These are phyloP conservation scores for Drosophila biarmipes DNA, from an alignment of 1,140 invertebrate genomes.

Conservation along the genomic window DNA sequence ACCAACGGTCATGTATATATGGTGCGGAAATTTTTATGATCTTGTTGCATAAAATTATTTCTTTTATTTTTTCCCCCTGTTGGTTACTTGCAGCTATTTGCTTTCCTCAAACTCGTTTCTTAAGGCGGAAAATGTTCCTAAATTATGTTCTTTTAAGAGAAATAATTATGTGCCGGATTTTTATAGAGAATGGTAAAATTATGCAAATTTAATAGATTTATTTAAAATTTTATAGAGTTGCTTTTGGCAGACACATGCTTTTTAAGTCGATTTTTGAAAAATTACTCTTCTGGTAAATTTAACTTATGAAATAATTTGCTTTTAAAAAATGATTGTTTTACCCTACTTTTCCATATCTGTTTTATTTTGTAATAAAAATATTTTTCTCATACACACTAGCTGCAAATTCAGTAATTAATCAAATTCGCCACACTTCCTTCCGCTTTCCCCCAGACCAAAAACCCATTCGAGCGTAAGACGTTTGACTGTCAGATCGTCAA, in stretches of 20 bases:
- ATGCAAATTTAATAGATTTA: constrained; percentile 44
- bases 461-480: constrained; percentile 59
- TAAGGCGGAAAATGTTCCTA: constrained; percentile 57
- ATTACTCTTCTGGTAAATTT: too few relatives aligned
- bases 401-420: constrained; percentile 40
- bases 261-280: too few relatives aligned
- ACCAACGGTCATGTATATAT: constrained; percentile 83
- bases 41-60: constrained; percentile 65
- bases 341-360: too few relatives aligned
- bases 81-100: constrained; percentile 19
- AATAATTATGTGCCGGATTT: constrained; percentile 56
- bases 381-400: constrained; percentile 18
- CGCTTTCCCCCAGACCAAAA: constrained; percentile 7
- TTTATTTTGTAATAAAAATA: not conserved
- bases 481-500: constrained; percentile 45
- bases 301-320: too few relatives aligned
- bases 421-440: constrained; percentile 61
- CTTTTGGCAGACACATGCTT: too few relatives aligned
- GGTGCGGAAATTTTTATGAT: constrained; percentile 79
- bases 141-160: constrained; percentile 52
- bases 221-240: constrained; percentile 1
- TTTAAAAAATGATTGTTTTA: too few relatives aligned
- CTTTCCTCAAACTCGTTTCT: constrained; percentile 65
- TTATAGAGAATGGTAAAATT: constrained; percentile 31
- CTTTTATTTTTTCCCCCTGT: constrained; percentile 1